Base-by-base conservation (phyloP, 2,113 vertebrate genomes). In the Malurus cyaneus region DNA sequence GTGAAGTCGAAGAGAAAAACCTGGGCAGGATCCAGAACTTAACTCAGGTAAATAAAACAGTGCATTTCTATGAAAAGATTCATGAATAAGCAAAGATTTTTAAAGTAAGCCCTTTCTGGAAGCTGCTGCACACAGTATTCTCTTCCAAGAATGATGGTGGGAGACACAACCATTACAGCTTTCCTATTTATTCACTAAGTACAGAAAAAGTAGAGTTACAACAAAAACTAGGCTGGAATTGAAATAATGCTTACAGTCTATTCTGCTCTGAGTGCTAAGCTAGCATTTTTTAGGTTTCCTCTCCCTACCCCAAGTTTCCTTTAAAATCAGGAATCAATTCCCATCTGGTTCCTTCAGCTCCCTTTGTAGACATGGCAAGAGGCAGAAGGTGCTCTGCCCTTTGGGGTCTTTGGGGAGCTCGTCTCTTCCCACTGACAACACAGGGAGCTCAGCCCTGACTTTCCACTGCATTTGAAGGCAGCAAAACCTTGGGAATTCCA, bases 41-140 rank as follows among this genome's bases (percentile, higher is more conserved):
- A 78, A 96, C 44, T 86, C 69, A 54, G 88, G 86, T 93, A 97
- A 97, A 96, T 95, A 95, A 93, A 95, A 92, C 28, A 57, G 56
- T 79, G 79, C 80, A 25, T 94, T 96, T 79, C 69, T 84, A 47
- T 72, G 49, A 93, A 96, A 88, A 95, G 21, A 53, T 74, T 90
- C 61, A 90, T 52, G 77, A 94, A 96, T 72, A 95, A 95, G 61
- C n/a, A 76, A 79, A 74, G 56, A 15, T 83, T 77, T 92, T 86
- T 18, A 24, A 94, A 95, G 86, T 79, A 90, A 93, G 47, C 29
- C 53, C n/a, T 47, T 88, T 92, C 80, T 91, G 72, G 44, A 79
- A 79, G 49, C 25, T 62, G 32, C 71, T 85, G 54, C 0, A 0
- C 46, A 72, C 12, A n/a, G 11, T 34, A 72, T 87, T 94, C 69